Conservation (phyloP, 2,888 invertebrate species). For the Cyclophora albipunctata region DNA sequence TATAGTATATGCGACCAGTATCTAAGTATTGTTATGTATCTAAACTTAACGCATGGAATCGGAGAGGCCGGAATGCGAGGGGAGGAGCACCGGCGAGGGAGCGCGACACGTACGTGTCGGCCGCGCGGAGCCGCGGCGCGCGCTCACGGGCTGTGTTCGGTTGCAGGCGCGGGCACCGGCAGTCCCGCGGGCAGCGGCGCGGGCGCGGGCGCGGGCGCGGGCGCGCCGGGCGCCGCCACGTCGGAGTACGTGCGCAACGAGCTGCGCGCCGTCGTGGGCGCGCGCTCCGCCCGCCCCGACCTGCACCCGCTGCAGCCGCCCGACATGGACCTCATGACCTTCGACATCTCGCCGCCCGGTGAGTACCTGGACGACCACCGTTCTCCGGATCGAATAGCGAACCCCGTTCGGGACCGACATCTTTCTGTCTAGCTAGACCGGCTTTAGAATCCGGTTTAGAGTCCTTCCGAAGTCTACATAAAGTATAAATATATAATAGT, state of each 20-base stretch:
- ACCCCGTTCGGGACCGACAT: no score
- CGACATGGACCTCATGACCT: slow-evolving; percentile 82
- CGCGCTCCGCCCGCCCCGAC: slow-evolving; percentile 78
- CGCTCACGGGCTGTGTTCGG: background rate
- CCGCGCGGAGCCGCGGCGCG: slow-evolving; percentile 2
- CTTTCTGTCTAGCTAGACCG: no score
- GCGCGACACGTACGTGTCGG: background rate
- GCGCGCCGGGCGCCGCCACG: slow-evolving; percentile 70
- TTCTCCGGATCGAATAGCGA: no score
- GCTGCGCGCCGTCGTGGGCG: slow-evolving; percentile 90
- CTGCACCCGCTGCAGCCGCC: slow-evolving; percentile 72
- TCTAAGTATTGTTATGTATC: slow-evolving; percentile 1
- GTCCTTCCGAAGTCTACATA: no score
- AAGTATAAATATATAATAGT: no score
- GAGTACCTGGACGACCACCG: slow-evolving; percentile 10
- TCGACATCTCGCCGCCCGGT: slow-evolving; percentile 81
- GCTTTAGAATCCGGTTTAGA: no score
- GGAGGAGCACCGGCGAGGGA: background rate
- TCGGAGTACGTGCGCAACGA: slow-evolving; percentile 95
- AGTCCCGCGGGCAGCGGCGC: slow-evolving; percentile 21
- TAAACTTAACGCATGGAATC: background rate
- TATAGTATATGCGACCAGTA: slow-evolving; percentile 13
- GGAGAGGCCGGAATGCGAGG: background rate
- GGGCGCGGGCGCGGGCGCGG: slow-evolving; percentile 48
- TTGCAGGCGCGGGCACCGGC: slow-evolving; percentile 37